Evolutionary conservation across 2,113 vertebrate species (phyloP).

Genomic region (Petrocephalus zakoni): DNA sequence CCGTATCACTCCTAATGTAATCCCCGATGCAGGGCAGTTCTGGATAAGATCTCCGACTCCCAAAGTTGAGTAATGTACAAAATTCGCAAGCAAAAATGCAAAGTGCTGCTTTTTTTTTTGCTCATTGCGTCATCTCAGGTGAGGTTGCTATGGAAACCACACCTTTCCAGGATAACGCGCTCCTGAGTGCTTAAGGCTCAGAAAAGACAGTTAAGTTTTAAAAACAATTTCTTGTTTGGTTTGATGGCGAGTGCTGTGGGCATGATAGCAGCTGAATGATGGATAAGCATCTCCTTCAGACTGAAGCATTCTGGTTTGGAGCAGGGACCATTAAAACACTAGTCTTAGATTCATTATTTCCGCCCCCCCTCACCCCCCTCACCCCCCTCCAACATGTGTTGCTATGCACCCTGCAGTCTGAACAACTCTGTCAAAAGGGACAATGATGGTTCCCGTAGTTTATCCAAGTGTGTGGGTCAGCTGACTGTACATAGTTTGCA

Average conservation of each 20-base stretch:
- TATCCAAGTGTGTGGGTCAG: background rate
- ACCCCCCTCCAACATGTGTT: background rate
- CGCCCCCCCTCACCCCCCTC: background rate
- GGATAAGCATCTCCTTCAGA: background rate
- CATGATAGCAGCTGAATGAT: background rate
- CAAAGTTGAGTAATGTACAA: background rate
- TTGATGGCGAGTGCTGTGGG: background rate
- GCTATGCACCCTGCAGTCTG: background rate
- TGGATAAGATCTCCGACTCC: background rate
- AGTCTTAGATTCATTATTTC: background rate
- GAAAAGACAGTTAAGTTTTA: conserved; percentile 2
- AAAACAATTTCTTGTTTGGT: background rate
- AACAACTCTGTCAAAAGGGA: background rate
- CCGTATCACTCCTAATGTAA: background rate
- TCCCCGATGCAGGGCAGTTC: background rate
- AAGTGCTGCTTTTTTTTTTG: background rate
- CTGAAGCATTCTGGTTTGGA: background rate
- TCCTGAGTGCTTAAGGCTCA: background rate
- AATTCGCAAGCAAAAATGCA: background rate
- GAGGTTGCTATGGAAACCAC: conserved; percentile 18
- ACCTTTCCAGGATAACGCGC: background rate
- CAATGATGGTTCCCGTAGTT: background rate
- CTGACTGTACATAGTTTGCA: background rate
- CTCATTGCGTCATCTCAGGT: conserved; percentile 2
- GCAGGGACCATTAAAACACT: background rate